phyloP scores from a whole-genome alignment of 2,113 vertebrate species.

The Prietella phreatophila region DNA sequence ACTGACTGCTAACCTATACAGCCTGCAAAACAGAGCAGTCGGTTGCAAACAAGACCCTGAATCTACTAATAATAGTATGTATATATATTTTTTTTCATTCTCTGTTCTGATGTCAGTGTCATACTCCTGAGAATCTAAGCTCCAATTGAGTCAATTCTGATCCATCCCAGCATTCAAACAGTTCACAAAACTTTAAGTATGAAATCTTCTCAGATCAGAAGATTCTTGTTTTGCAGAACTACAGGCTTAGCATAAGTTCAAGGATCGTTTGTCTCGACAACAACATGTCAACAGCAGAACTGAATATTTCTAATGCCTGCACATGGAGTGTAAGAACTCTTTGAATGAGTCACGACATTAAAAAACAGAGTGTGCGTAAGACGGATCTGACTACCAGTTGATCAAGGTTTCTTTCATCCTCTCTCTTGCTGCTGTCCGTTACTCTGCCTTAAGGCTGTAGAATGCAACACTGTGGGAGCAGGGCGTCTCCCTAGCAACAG shows the following conservation, averaged over 20 bases:
- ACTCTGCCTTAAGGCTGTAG: constrained; percentile 50
- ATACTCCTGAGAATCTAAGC: not conserved
- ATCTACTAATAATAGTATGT: not conserved
- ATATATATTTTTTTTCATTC: not conserved
- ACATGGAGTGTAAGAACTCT: constrained; percentile 6
- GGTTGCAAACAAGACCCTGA: not conserved
- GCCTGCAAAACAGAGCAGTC: not conserved
- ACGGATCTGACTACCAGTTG: constrained; percentile 43
- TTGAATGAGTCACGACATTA: constrained; percentile 45
- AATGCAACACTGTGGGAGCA: constrained; percentile 57
- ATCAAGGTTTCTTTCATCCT: constrained; percentile 52
- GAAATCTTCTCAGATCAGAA: constrained; percentile 41
- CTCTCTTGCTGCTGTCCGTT: constrained; percentile 43
- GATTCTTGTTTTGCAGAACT: constrained; percentile 34
- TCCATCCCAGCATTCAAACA: constrained; percentile 9
- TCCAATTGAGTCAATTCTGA: not conserved
- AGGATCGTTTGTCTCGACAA: constrained; percentile 29
- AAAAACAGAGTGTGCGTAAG: constrained; percentile 39
- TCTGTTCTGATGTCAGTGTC: not conserved
- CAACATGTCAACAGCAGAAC: constrained; percentile 35
- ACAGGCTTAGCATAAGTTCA: constrained; percentile 24
- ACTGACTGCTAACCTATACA: constrained; percentile 3
- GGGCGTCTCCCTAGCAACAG: constrained; percentile 65
- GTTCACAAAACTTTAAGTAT: constrained; percentile 21
- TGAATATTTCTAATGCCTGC: constrained; percentile 21